These are phyloP conservation scores for Mystacides longicornis DNA, from an alignment of 2,888 invertebrate species.

Conservation along the genomic window DNA sequence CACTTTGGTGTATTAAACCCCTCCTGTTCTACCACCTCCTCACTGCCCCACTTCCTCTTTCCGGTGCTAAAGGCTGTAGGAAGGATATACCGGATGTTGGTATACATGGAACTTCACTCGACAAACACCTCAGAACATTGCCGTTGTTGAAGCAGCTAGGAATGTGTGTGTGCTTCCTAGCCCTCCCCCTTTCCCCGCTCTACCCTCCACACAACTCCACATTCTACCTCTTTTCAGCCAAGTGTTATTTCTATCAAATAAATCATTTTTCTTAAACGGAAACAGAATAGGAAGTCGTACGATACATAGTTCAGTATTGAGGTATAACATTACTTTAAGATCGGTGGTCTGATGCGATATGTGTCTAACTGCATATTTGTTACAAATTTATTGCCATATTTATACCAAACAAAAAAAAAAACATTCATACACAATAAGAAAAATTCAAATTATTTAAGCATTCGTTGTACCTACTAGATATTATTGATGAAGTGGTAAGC, in stretches of 20 bases:
- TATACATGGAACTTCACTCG: constrained; percentile 13
- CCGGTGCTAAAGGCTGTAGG: constrained; percentile 22
- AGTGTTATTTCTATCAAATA: background rate
- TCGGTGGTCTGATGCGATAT: too few species aligned
- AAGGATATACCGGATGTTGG: constrained; percentile 18
- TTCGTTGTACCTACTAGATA: too few species aligned
- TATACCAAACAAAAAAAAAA: too few species aligned
- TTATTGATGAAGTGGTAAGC: too few species aligned
- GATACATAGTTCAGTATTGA: too few species aligned
- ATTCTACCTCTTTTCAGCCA: background rate
- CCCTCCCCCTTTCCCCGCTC: background rate
- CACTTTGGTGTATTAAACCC: background rate
- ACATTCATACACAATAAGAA: too few species aligned
- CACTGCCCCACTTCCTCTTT: constrained; percentile 14
- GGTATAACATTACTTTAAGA: too few species aligned
- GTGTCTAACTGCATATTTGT: too few species aligned
- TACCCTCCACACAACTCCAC: background rate
- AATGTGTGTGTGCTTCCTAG: background rate
- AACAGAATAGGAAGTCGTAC: background rate
- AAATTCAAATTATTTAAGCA: too few species aligned
- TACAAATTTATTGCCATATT: too few species aligned
- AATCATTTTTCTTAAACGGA: constrained; percentile 1
- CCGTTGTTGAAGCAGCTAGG: background rate
- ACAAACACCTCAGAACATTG: constrained; percentile 7
- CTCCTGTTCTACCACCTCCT: constrained; percentile 1